Conservation (phyloP, 1,140 invertebrate genomes). For the Pachypsylla venusta region DNA sequence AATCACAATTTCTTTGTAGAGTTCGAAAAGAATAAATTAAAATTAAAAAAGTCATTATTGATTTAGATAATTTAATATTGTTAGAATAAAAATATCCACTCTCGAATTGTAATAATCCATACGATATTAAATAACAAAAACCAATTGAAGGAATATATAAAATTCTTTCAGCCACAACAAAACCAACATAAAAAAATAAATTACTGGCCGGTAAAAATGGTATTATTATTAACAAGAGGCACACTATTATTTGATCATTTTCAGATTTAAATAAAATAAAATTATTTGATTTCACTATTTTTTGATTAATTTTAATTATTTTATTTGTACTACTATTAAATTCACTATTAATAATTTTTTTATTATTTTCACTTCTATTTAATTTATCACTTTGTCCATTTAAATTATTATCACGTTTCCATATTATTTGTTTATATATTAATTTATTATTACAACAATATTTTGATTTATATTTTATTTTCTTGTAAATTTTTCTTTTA, state of each 20-base stretch:
- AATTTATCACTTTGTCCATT: too few relatives aligned
- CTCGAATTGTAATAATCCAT: slow-evolving; percentile 36
- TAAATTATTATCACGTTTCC: too few relatives aligned
- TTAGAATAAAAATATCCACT: slow-evolving; percentile 24
- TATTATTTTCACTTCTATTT: too few relatives aligned
- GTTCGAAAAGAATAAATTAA: slow-evolving; percentile 61
- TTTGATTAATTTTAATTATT: too few relatives aligned
- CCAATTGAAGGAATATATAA: slow-evolving; percentile 92
- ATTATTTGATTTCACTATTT: too few relatives aligned
- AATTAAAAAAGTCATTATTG: slow-evolving; percentile 38
- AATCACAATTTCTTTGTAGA: slow-evolving; percentile 69
- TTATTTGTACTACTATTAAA: too few relatives aligned
- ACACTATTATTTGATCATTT: background rate
- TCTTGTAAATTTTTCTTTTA: background rate
- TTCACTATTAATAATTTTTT: too few relatives aligned
- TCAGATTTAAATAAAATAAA: too few relatives aligned
- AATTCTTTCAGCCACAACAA: slow-evolving; percentile 89
- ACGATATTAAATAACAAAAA: slow-evolving; percentile 72
- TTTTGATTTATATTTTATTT: background rate
- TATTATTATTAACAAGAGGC: slow-evolving; percentile 29
- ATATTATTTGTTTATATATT: too few relatives aligned
- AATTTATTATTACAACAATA: background rate
- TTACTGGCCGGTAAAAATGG: slow-evolving; percentile 91
- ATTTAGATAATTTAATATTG: slow-evolving; percentile 24
- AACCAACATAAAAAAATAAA: slow-evolving; percentile 88